Conservation (phyloP, 2,797 vertebrate genomes). For the Hirundo rustica region DNA sequence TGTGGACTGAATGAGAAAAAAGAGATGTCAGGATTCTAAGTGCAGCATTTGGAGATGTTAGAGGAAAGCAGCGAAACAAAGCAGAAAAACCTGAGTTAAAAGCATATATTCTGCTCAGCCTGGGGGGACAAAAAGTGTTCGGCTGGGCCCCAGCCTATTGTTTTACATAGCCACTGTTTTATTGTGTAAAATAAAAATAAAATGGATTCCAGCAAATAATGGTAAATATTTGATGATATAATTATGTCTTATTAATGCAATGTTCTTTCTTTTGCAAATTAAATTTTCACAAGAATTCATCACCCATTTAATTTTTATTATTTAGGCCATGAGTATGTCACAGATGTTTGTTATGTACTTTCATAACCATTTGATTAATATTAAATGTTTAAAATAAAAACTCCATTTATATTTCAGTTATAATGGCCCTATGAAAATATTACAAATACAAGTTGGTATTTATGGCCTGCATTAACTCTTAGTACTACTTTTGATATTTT, state of each 20-base stretch:
- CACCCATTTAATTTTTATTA: conserved; percentile 77
- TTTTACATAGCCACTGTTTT: conserved; percentile 48
- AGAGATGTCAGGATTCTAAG: background rate
- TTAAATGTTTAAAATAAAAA: conserved; percentile 74
- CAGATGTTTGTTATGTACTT: conserved; percentile 73
- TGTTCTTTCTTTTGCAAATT: conserved; percentile 75
- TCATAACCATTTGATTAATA: conserved; percentile 79
- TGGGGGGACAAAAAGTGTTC: background rate
- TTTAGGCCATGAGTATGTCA: conserved; percentile 67
- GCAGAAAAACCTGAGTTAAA: background rate
- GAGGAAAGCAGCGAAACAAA: background rate
- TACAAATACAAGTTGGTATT: conserved; percentile 60
- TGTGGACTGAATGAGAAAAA: background rate
- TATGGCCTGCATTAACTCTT: conserved; percentile 52
- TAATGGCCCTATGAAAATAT: conserved; percentile 58
- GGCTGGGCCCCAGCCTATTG: background rate
- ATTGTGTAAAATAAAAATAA: conserved; percentile 70
- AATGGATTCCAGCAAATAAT: conserved; percentile 69
- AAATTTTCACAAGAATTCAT: conserved; percentile 73
- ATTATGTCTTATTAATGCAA: conserved; percentile 79
- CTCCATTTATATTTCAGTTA: conserved; percentile 67
- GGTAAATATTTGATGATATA: conserved; percentile 80
- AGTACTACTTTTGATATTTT: conserved; percentile 66
- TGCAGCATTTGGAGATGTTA: background rate
- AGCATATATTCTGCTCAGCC: background rate